Base-by-base conservation (phyloP, 2,113 vertebrate species). In the Trematomus loennbergii region DNA sequence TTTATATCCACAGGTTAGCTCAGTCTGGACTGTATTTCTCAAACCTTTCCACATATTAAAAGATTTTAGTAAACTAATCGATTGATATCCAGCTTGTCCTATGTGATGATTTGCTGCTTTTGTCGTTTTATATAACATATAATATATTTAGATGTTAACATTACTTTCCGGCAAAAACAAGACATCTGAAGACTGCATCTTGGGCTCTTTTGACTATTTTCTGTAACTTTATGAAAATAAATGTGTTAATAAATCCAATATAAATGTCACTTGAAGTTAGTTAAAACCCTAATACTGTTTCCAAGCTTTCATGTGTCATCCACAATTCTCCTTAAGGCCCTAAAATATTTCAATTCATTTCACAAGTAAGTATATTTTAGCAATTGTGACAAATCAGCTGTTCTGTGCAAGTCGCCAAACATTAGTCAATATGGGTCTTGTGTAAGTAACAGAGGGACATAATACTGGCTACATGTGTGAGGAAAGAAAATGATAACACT, bases 401-500 rank as follows among this genome's bases (percentile, higher is more conserved):
- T 72, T 84, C 81, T 85, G 83, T 86, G 86, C 82, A 86, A 89
- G 88, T 85, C 13, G 79, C 96, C 95, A 97, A 97, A 97, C 97
- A 94, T 96, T 96, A 96, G 96, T 96, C 95, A 97, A 97, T 93
- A 92, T 95, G 96, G 96, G 94, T 94, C 95, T 94, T 12, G 82
- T 22, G 62, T 68, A 16, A 75, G 81, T 67, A 77, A 81, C 77
- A 86, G 64, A 90, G 72, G 59, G 55, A 82, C 75, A 75, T 83
- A 90, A 91, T 67, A 91, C 89, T 88, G 85, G 86, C 92, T 91
- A 91, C 89, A 85, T 65, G 78, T 75, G 87, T 65, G 77, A 79
- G 87, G 64, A 70, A 76, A 71, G 36, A 40, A 76, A 79, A 92
- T 2, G 2, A 83, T 84, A 93, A 93, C 86, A 93, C 90, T 89